Evolutionary conservation across 2,888 invertebrate genomes (phyloP).

Genomic region (Andrena camellia): DNA sequence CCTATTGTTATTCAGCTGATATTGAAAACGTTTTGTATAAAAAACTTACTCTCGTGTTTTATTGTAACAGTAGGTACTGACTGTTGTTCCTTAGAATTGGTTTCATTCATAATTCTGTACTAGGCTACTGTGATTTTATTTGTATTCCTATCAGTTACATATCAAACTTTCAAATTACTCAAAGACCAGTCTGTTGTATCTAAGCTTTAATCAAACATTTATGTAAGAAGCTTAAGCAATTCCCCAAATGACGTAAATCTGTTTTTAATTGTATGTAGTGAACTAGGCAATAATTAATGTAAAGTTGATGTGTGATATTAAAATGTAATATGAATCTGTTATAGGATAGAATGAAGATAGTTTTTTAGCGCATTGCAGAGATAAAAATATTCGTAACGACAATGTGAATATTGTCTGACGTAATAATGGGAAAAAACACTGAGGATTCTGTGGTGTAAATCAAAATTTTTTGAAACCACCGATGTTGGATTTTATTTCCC

Average conservation of each 20-base stretch:
- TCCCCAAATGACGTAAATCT: not conserved
- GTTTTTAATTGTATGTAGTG: no score
- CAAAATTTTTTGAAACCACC: not conserved
- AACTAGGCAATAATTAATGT: no score
- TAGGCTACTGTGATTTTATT: not conserved
- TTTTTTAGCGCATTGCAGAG: no score
- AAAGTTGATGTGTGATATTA: no score
- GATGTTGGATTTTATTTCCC: not conserved
- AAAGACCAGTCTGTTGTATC: not conserved
- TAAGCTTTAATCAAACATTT: constrained; percentile 1
- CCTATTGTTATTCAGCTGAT: no score
- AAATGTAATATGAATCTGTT: no score
- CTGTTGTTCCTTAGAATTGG: not conserved
- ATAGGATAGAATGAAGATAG: no score
- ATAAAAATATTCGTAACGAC: no score
- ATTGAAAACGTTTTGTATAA: no score
- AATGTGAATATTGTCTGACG: not conserved
- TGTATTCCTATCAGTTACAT: not conserved
- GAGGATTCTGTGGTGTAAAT: not conserved
- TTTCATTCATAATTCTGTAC: not conserved
- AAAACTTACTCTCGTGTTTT: no score
- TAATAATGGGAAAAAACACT: not conserved
- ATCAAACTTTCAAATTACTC: not conserved
- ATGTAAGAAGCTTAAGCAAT: not conserved
- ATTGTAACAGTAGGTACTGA: no score